These are phyloP conservation scores for Plebejus argus DNA, from an alignment of 2,888 invertebrate species.

Conservation along the genomic window DNA sequence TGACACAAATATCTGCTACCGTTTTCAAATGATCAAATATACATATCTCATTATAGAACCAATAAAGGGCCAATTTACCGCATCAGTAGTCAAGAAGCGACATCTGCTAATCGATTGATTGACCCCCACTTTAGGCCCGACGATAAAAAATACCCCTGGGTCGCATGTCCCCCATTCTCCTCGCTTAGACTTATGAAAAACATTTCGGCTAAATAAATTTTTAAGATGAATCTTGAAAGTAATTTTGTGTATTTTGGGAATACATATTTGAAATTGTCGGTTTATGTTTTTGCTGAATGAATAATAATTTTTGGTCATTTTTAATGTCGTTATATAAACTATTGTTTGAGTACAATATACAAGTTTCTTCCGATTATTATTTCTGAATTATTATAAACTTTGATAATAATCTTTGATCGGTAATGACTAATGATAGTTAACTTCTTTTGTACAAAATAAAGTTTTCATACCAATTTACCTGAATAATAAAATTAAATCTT, in stretches of 20 bases:
- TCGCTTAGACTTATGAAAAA: constrained; percentile 42
- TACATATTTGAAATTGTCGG: neutral
- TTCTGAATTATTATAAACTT: no score
- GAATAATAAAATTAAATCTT: neutral
- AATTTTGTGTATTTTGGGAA: neutral
- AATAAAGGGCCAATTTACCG: constrained; percentile 74
- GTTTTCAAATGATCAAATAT: constrained; percentile 29
- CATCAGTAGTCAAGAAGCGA: constrained; percentile 74
- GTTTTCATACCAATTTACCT: neutral
- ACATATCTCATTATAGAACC: constrained; percentile 38
- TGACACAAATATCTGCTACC: no score
- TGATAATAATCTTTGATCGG: no score
- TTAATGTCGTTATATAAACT: no score
- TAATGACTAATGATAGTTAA: no score
- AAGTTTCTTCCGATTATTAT: no score
- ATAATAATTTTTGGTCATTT: no score
- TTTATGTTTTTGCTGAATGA: neutral
- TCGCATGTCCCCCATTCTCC: constrained; percentile 56
- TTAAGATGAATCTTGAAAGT: constrained; percentile 4
- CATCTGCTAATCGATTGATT: constrained; percentile 80
- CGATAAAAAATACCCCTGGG: constrained; percentile 64
- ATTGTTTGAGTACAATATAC: no score
- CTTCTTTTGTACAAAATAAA: no score
- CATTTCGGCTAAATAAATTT: constrained; percentile 7
- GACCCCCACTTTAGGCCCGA: constrained; percentile 64